These are phyloP conservation scores for Macrochelys suwanniensis DNA, from an alignment of 2,797 vertebrate genomes.

Conservation along the genomic window DNA sequence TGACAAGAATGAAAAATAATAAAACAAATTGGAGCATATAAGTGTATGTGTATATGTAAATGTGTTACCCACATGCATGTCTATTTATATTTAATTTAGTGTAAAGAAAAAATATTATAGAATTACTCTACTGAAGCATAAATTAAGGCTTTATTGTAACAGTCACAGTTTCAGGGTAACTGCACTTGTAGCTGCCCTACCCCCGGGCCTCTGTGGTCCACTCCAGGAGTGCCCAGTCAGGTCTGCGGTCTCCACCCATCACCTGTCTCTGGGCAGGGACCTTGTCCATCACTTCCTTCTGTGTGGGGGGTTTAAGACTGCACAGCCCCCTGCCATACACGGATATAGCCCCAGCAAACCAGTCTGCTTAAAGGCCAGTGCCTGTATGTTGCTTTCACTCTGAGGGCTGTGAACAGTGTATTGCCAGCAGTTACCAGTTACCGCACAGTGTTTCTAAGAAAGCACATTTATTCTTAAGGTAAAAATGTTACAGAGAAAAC, in stretches of 20 bases:
- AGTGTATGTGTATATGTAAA: not conserved
- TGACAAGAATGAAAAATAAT: constrained; percentile 57
- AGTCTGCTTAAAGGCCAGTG: no score
- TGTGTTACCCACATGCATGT: not conserved
- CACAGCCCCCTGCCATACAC: not conserved
- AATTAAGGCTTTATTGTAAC: constrained; percentile 14
- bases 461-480: no score
- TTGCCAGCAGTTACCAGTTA: no score
- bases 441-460: no score
- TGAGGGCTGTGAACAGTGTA: no score
- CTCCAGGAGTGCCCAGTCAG: no score
- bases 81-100: constrained; percentile 34
- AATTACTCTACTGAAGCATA: constrained; percentile 11
- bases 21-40: constrained; percentile 49
- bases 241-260: no score
- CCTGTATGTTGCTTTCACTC: no score
- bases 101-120: constrained; percentile 53
- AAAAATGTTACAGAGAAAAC: no score
- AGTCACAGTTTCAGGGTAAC: not conserved
- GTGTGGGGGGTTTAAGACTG: not conserved
- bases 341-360: not conserved
- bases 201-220: no score
- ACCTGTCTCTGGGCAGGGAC: not conserved
- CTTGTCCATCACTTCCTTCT: not conserved
- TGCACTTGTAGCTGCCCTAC: no score